Base-by-base conservation (phyloP, 37 sponge, comb jelly and placozoan genomes). In the Halichondria panicea region DNA sequence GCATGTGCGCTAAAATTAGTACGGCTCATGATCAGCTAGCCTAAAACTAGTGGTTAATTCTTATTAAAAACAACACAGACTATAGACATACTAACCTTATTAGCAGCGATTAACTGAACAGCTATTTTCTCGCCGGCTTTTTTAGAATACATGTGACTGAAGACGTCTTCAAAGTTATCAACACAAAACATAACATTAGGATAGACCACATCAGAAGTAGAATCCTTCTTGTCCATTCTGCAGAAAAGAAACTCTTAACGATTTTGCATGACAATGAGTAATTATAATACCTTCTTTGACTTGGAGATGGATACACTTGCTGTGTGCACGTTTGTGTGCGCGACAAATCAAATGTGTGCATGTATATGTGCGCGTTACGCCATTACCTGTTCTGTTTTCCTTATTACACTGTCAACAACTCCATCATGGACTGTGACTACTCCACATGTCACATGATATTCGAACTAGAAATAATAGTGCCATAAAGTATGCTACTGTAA, bases 171-270 rank as follows among this genome's bases (percentile, higher is more conserved):
- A 76, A 85, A 85, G 44, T 64, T 72, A 24, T 85, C 86, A 21
- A 78, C 48, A 63, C 45, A 66, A 45, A 84, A 84, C 22, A 63
- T 64, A 37, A 85, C 34, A 48, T 77, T 42, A 21, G 86, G 86
- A 55, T 78, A 85, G 33, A 58, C 43, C 0, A 55, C 37, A 15
- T 77, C 79, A 76, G 66, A 9, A 38, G 32, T 22, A 25, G 65
- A 25, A 0, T 58, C 79, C 38, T 85, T 85, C 43, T 37, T 72
- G 79, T 85, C 86, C 86, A 85, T 85, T 19, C 86, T 85, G 48
- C 22, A 48, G 50, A 18, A 48, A 48, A 48, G 50, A 48, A 48
- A 48, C 13, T 18, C 50, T 18, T 48, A 13, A 48, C n/a, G n/a
- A n/a, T n/a, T n/a, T n/a, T n/a, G n/a, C n/a, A n/a, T n/a, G n/a